Evolutionary conservation across 1,140 invertebrate species (phyloP).

Genomic region (Nomia melanderi): DNA sequence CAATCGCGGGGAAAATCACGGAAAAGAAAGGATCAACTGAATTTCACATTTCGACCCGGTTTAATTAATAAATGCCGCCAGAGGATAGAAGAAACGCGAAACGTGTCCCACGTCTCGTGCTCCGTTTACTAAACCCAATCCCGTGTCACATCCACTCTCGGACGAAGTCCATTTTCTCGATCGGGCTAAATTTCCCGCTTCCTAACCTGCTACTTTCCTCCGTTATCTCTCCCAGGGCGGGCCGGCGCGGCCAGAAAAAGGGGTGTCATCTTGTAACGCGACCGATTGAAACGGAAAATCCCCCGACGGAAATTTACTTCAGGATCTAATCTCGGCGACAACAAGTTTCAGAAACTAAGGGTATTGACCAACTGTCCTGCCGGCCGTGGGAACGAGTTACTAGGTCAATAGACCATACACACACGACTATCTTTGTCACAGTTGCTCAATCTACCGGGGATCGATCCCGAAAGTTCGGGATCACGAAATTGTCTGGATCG

Average conservation of each 20-base stretch:
- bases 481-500: constrained; percentile 23
- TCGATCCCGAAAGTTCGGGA: constrained; percentile 27
- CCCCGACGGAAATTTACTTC: constrained; percentile 20
- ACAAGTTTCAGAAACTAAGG: constrained; percentile 27
- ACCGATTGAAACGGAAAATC: constrained; percentile 26
- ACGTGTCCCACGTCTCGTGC: neutral
- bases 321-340: constrained; percentile 14
- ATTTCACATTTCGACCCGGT: neutral
- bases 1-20: too few relatives aligned
- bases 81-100: neutral
- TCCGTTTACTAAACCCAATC: neutral
- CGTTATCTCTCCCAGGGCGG: neutral
- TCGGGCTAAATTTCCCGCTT: neutral
- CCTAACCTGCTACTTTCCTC: neutral
- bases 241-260: neutral
- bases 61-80: neutral
- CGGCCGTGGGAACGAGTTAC: neutral
- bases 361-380: constrained; percentile 23
- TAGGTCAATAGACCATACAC: constrained; percentile 6
- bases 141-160: neutral
- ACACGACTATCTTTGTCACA: constrained; percentile 8
- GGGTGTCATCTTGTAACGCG: neutral
- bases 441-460: constrained; percentile 20
- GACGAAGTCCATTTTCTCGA: neutral
- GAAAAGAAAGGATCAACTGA: too few relatives aligned